Evolutionary conservation across 2,888 invertebrate species (phyloP).

Genomic region (Limnephilus rhombicus): DNA sequence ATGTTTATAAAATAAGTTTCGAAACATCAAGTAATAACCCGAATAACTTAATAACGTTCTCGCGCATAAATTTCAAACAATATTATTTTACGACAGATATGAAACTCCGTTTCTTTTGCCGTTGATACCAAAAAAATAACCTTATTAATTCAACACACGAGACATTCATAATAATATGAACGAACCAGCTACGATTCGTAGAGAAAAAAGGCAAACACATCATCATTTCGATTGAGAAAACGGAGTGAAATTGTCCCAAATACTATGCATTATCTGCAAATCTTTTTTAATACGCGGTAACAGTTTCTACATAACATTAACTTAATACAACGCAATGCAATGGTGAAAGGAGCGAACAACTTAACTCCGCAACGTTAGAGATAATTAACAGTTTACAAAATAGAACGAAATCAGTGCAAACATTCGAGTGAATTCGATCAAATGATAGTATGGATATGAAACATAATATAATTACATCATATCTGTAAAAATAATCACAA

Average conservation of each 20-base stretch:
- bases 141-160: constrained; percentile 25
- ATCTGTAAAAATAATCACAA: too few relatives aligned
- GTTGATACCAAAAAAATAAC: not conserved
- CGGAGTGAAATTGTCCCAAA: constrained; percentile 39
- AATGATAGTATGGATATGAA: not conserved
- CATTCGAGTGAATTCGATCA: not conserved
- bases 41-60: not conserved
- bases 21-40: not conserved
- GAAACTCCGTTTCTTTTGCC: not conserved
- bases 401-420: not conserved
- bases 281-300: constrained; percentile 10
- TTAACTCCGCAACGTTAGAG: not conserved
- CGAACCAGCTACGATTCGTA: not conserved
- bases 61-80: not conserved
- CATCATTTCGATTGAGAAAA: constrained; percentile 35
- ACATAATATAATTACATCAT: too few relatives aligned
- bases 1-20: not conserved
- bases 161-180: not conserved
- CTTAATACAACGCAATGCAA: not conserved
- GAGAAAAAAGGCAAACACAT: constrained; percentile 24
- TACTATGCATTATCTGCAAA: constrained; percentile 35
- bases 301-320: constrained; percentile 39
- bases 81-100: not conserved
- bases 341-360: constrained; percentile 39
- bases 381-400: constrained; percentile 27